Conservation (phyloP, 2,113 vertebrate genomes). For the Bubo scandiacus region DNA sequence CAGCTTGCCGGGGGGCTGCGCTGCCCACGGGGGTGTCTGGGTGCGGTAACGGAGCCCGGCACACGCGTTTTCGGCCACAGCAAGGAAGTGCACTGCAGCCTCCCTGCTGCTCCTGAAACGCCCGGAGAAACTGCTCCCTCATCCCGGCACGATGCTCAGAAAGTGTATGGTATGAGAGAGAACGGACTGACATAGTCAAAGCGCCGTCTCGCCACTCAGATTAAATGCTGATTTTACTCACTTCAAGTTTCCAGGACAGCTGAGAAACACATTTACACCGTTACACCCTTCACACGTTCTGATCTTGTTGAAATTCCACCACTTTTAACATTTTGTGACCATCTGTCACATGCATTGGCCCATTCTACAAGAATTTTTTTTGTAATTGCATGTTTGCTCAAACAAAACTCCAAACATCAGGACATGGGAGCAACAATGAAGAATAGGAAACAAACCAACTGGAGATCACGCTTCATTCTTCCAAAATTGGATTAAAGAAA, state of each 20-base stretch:
- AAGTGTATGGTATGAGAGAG: fast-evolving
- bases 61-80: background rate
- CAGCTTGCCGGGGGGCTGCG: no score
- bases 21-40: background rate
- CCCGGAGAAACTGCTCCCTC: background rate
- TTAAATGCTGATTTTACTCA: background rate
- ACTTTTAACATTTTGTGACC: background rate
- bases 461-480: background rate
- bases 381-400: background rate
- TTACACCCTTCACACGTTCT: background rate
- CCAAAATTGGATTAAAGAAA: background rate
- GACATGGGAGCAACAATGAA: background rate
- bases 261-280: background rate
- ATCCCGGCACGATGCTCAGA: background rate
- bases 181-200: background rate
- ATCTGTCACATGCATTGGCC: background rate
- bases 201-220: background rate
- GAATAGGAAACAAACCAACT: background rate
- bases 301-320: background rate
- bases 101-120: background rate
- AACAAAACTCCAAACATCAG: background rate
- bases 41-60: fast-evolving
- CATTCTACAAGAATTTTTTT: background rate
- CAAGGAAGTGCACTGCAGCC: background rate
- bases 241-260: background rate